Percentiles rank a stretch among this genome's conserved stretches.
phyloP scores from a whole-genome alignment of 2,797 vertebrate species.

The Myotis daubentonii region DNA sequence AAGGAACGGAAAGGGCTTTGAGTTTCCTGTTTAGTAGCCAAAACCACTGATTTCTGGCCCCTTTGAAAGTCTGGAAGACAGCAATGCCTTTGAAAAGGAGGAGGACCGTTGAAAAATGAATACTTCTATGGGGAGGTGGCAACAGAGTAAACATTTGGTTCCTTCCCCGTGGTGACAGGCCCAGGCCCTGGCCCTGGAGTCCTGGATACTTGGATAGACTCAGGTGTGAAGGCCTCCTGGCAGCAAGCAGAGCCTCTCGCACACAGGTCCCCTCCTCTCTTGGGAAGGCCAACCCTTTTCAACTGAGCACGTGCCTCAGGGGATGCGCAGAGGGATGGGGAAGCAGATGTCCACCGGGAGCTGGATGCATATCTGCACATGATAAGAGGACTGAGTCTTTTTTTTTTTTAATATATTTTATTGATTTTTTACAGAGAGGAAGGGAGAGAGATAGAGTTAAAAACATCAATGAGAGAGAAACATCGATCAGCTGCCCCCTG shows the following conservation, averaged over 20 bases:
- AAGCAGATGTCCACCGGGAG: neutral
- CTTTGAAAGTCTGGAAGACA: constrained; percentile 62
- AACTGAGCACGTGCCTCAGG: neutral
- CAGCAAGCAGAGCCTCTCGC: neutral
- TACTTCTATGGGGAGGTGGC: neutral
- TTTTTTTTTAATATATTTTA: no score
- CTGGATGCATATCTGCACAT: fast-evolving
- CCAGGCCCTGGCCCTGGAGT: neutral
- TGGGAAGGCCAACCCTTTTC: neutral
- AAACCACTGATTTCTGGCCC: constrained; percentile 76
- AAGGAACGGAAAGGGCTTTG: constrained; percentile 75
- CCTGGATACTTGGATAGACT: neutral
- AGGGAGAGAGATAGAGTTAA: no score
- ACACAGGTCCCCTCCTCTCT: neutral
- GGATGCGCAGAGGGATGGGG: neutral
- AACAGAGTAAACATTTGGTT: neutral
- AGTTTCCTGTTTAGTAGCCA: constrained; percentile 80
- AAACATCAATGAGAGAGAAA: no score
- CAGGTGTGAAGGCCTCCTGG: neutral
- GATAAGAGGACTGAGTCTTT: neutral
- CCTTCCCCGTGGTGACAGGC: neutral
- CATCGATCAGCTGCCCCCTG: no score
- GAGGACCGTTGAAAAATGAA: neutral
- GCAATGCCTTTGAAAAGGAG: constrained; percentile 28
- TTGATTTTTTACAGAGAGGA: no score